Base-by-base conservation (phyloP, 2,113 vertebrate species). In the Grus americana region DNA sequence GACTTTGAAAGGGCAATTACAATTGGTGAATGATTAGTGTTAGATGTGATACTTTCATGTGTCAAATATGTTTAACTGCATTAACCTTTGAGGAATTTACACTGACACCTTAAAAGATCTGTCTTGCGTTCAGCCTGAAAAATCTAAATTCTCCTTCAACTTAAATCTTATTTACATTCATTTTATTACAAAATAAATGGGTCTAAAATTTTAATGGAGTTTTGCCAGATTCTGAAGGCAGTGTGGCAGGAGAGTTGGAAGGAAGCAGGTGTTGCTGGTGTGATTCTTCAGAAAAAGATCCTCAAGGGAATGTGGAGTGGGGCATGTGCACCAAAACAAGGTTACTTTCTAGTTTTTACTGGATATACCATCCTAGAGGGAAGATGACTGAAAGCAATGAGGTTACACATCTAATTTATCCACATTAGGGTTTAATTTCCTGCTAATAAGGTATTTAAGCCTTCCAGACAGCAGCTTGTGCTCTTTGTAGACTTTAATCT, bases 61-160 rank as follows among this genome's bases (percentile, higher is more conserved):
- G 96, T 97, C 97, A 96, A 72, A 95, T 94, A 80, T 86, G 94
- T 97, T 98, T 96, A 97, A 97, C 80, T 95, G 92, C 86, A 78
- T 97, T 97, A 97, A 97, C 96, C 97, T 97, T 96, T 70, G 30
- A 82, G 93, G 95, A 96, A 98, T 97, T 98, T 97, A 97, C 72
- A 86, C 49, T 80, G 71, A 16, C 70, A 84, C 76, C 61, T 79
- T 91, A 50, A 61, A 89, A 97, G 93, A 98, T 97, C 87, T 75
- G 79, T 89, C 92, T 90, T 10, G 26, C 22, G 71, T 42, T 90
- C 83, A 36, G 46, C 83, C 90, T 95, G 92, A 95, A 96, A 97
- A 96, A 96, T 96, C 90, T 58, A 49, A 94, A 52, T 54, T 75
- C 88, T 95, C 82, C 58, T 92, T 97, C 81, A 94, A 58, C 90